Percentiles rank a stretch among this genome's conserved stretches.
phyloP scores from a whole-genome alignment of 2,113 vertebrate genomes.

The Casuarius casuarius region DNA sequence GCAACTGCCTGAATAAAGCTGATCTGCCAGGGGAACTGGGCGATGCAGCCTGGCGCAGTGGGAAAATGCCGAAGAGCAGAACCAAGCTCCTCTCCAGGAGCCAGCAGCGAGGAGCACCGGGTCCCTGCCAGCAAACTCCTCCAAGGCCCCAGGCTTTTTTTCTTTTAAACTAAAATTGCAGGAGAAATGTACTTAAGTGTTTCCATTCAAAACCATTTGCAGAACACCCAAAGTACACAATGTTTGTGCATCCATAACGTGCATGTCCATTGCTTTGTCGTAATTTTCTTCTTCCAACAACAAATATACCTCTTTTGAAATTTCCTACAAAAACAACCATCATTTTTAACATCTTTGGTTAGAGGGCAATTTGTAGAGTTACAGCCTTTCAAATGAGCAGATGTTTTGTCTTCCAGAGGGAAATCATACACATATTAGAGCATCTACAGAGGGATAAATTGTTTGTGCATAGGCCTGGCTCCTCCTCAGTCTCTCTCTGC shows the following conservation, averaged over 20 bases:
- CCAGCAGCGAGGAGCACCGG: accelerated
- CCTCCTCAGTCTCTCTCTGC: not conserved
- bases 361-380: constrained; percentile 6
- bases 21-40: not conserved
- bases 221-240: not conserved
- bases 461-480: not conserved
- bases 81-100: accelerated
- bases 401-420: constrained; percentile 18
- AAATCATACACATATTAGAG: not conserved
- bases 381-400: constrained; percentile 8
- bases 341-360: not conserved
- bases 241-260: not conserved
- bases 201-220: not conserved
- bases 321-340: not conserved
- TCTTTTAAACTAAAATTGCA: not conserved
- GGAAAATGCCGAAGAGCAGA: not conserved
- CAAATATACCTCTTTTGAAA: not conserved
- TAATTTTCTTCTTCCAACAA: not conserved
- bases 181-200: not conserved
- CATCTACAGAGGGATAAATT: not conserved
- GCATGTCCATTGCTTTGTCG: not conserved
- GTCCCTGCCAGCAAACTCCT: not conserved
- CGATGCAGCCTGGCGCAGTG: accelerated
- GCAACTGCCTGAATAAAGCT: not conserved
- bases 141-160: not conserved